Conservation (phyloP, 2,888 invertebrate species). For the Sinotaia quadrata region DNA sequence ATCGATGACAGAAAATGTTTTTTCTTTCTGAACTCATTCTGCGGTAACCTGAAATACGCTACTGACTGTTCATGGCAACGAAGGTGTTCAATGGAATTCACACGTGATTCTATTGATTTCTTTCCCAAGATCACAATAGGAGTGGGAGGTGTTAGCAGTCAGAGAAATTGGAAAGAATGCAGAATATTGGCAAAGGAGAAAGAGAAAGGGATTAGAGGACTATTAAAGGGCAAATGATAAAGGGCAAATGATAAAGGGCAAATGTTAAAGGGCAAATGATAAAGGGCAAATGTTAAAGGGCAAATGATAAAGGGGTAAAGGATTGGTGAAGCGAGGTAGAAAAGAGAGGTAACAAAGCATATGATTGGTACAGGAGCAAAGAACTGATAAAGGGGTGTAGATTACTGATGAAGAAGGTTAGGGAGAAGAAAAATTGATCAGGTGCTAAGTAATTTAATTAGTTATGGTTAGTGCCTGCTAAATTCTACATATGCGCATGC, state of each 20-base stretch:
- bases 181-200: background rate
- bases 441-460: too few species aligned
- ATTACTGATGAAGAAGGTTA: background rate
- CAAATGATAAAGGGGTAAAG: background rate
- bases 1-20: too few species aligned
- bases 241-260: background rate
- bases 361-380: background rate
- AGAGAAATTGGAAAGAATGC: background rate
- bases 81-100: too few species aligned
- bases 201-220: background rate
- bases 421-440: background rate
- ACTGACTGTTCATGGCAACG: too few species aligned
- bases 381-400: background rate
- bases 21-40: too few species aligned
- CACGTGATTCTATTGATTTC: too few species aligned
- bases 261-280: background rate
- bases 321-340: slow-evolving; percentile 1
- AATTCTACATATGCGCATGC: too few species aligned
- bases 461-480: too few species aligned
- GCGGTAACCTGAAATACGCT: too few species aligned
- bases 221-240: background rate
- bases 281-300: too few species aligned
- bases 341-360: background rate
- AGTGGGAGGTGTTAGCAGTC: background rate
- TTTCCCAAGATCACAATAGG: too few species aligned